These are phyloP conservation scores for Datnioides undecimradiatus DNA, from an alignment of 2,113 vertebrate genomes.

Conservation along the genomic window DNA sequence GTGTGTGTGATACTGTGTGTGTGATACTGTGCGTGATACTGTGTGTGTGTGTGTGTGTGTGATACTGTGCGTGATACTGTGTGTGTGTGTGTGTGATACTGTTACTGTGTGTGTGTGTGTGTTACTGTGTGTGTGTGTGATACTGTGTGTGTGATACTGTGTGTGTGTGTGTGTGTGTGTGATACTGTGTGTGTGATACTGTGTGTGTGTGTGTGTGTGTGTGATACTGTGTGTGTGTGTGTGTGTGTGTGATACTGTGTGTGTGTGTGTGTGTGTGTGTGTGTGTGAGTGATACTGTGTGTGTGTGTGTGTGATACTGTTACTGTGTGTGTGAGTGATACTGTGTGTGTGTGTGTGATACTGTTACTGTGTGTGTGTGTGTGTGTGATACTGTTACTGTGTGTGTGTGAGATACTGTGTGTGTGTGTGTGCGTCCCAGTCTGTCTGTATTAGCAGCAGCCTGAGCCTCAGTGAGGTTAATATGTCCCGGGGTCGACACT, in stretches of 20 bases:
- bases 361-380: background rate
- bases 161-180: too few relatives aligned
- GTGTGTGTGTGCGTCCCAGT: background rate
- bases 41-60: background rate
- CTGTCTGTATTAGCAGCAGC: conserved; percentile 6
- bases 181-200: too few relatives aligned
- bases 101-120: background rate
- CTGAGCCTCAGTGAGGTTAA: conserved; percentile 25
- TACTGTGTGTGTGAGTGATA: background rate
- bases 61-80: too few relatives aligned
- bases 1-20: too few relatives aligned
- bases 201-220: background rate
- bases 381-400: background rate
- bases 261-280: background rate
- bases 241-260: background rate
- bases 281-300: too few relatives aligned
- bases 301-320: too few relatives aligned
- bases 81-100: background rate
- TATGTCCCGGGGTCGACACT: conserved; percentile 6
- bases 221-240: too few relatives aligned
- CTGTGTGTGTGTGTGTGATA: background rate
- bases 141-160: background rate
- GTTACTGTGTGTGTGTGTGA: conserved; percentile 8
- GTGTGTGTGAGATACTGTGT: background rate
- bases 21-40: too few relatives aligned